Evolutionary conservation across 2,797 vertebrate genomes (phyloP).

Genomic region (Sebastes kiyomatsui): DNA sequence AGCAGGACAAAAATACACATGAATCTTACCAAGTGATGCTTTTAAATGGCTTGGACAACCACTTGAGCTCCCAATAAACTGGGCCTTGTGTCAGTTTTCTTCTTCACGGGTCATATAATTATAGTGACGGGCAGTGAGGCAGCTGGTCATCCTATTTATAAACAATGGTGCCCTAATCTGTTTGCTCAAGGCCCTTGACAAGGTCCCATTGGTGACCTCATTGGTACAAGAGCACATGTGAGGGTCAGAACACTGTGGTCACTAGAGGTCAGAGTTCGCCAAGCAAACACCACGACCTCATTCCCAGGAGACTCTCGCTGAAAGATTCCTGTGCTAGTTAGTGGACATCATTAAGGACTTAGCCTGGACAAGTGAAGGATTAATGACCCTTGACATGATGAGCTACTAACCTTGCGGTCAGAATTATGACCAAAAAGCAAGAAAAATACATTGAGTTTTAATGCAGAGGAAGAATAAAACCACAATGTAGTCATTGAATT

Average conservation of each 20-base stretch:
- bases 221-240: slow-evolving; percentile 69
- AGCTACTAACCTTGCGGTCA: not conserved
- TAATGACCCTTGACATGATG: slow-evolving; percentile 30
- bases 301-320: slow-evolving; percentile 70
- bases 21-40: not conserved
- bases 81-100: slow-evolving; percentile 21
- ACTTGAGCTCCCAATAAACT: slow-evolving; percentile 25
- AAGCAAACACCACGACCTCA: slow-evolving; percentile 64
- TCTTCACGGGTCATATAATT: slow-evolving; percentile 63
- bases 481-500: slow-evolving; percentile 16
- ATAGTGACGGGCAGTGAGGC: slow-evolving; percentile 51
- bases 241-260: slow-evolving; percentile 72
- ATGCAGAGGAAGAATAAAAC: slow-evolving; percentile 10
- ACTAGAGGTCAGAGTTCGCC: slow-evolving; percentile 66
- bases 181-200: slow-evolving; percentile 72
- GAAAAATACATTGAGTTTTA: not conserved
- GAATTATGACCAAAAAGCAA: not conserved
- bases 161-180: slow-evolving; percentile 71
- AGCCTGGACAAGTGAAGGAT: slow-evolving; percentile 41
- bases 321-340: slow-evolving; percentile 66
- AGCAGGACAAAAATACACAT: not conserved
- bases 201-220: slow-evolving; percentile 65
- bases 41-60: not conserved
- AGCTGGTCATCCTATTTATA: slow-evolving; percentile 70
- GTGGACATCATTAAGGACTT: slow-evolving; percentile 64